Conservation (phyloP, 2,888 invertebrate genomes). For the Cheilosia vernalis region DNA sequence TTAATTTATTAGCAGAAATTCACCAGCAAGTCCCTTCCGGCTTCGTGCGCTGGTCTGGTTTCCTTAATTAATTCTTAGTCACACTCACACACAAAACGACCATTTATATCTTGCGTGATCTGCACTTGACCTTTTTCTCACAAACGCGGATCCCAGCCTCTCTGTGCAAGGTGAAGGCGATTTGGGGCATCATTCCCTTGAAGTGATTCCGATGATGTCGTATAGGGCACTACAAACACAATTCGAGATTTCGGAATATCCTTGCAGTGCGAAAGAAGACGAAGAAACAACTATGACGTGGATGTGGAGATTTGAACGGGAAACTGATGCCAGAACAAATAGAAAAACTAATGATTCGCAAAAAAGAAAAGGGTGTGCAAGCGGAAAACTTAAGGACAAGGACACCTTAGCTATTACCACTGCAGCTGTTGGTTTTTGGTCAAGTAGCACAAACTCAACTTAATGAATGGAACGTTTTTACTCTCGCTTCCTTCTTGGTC, state of each 20-base stretch:
- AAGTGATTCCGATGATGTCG: constrained; percentile 41
- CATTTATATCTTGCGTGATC: constrained; percentile 63
- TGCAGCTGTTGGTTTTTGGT: constrained; percentile 37
- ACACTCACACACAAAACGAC: constrained; percentile 24
- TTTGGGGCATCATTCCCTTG: constrained; percentile 37
- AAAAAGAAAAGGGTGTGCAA: constrained; percentile 34
- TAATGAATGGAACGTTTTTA: constrained; percentile 41
- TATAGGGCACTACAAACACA: constrained; percentile 35
- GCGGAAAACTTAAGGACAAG: constrained; percentile 39
- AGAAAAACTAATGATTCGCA: constrained; percentile 17
- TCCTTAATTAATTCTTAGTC: constrained; percentile 62
- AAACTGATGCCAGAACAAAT: constrained; percentile 2
- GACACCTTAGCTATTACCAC: constrained; percentile 29
- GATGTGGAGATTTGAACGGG: constrained; percentile 5
- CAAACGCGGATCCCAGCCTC: constrained; percentile 12
- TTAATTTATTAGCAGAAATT: constrained; percentile 64
- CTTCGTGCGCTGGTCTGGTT: constrained; percentile 54
- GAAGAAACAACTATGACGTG: constrained; percentile 20
- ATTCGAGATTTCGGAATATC: constrained; percentile 63
- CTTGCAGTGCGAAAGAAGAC: constrained; percentile 22
- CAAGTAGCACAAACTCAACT: constrained; percentile 51
- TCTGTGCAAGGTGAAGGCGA: background rate
- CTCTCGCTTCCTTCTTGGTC: constrained; percentile 7
- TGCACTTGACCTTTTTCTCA: constrained; percentile 65
- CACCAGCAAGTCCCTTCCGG: constrained; percentile 48